Percentiles rank a stretch among this genome's conserved stretches.
phyloP scores from a whole-genome alignment of 2,113 vertebrate species.

The Nibea coibor region DNA sequence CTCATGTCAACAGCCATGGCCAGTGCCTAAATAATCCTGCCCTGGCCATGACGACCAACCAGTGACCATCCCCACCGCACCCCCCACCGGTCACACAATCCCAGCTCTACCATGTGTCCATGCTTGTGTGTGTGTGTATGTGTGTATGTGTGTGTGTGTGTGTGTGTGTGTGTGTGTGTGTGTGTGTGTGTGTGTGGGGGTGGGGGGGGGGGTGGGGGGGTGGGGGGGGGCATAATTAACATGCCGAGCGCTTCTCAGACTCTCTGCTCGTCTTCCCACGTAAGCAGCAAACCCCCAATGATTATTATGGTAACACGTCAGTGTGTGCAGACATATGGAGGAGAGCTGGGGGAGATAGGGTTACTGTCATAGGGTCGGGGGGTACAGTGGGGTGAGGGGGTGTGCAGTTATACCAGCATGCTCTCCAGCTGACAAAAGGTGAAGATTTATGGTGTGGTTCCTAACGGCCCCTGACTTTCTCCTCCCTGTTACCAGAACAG shows the following conservation, averaged over 20 bases:
- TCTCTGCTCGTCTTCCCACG: conserved; percentile 67
- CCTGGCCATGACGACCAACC: conserved; percentile 3
- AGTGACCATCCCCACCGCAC: not conserved
- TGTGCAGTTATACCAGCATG: conserved; percentile 38
- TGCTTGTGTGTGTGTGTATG: not conserved
- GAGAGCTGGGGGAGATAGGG: conserved; percentile 47
- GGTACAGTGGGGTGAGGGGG: conserved; percentile 38
- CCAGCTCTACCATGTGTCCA: conserved; percentile 26
- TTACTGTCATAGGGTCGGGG: conserved; percentile 63
- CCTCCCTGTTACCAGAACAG: conserved; percentile 46
- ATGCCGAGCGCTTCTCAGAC: conserved; percentile 66
- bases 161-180: conserved; percentile 1
- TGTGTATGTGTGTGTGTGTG: conserved; percentile 4
- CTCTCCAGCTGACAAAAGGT: conserved; percentile 66
- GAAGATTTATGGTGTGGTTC: conserved; percentile 66
- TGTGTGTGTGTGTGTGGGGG: conserved; percentile 3
- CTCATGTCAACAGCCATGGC: conserved; percentile 29
- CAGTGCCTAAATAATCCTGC: conserved; percentile 22
- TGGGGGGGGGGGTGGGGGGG: no score
- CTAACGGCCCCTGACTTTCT: conserved; percentile 18
- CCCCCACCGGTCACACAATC: conserved; percentile 24
- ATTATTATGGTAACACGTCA: conserved; percentile 78
- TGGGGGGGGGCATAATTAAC: conserved; percentile 69
- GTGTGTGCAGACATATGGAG: conserved; percentile 70
- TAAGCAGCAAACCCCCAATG: conserved; percentile 67